Base-by-base conservation (phyloP, 2,113 vertebrate species). In the Tiliqua scincoides region DNA sequence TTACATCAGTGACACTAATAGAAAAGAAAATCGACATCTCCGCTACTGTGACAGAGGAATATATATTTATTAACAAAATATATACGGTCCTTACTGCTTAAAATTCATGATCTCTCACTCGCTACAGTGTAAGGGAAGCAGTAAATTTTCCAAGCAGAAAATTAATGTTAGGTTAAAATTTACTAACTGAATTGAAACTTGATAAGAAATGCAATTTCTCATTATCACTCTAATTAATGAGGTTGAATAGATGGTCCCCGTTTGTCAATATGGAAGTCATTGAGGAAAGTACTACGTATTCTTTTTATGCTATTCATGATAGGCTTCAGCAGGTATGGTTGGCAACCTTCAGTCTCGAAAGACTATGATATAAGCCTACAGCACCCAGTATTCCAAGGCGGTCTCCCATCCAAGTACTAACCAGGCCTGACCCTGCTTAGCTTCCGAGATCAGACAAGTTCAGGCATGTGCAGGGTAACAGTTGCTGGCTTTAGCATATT, bases 71-170 rank as follows among this genome's bases (percentile, higher is more conserved):
- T 10, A 30, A 78, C 72, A 79, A 71, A n/a, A 32, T 52, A 72
- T 6, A 5, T 88, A 32, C 10, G 77, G 43, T 73, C 0, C 35
- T 84, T 32, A 86, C 91, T 86, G 32, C 59, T 92, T 78, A 82
- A 91, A 88, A 88, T 67, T 90, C 59, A 70, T 70, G 3, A n/a
- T 83, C n/a, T 88, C 92, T 89, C 27, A 0, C 32, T 86, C 83
- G 37, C 25, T 20, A 74, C 61, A 20, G 8, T 73, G 73, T 15
- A 73, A 17, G 87, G 52, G 87, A 90, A 77, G 15, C 12, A 68
- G 4, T 80, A 85, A 85, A 59, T 76, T 92, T 94, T 91, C 61
- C 85, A 90, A 87, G 82, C 52, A 91, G 75, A 93, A 93, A 93
- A 91, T 90, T 86, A 62, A 70, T 81, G 27, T 59, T 83, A 76